A percentile compares a stretch with the other conserved stretches of the same genome.
Evolutionary conservation across 1,140 invertebrate species (phyloP).

Genomic region (Aphelenchoides avenae): DNA sequence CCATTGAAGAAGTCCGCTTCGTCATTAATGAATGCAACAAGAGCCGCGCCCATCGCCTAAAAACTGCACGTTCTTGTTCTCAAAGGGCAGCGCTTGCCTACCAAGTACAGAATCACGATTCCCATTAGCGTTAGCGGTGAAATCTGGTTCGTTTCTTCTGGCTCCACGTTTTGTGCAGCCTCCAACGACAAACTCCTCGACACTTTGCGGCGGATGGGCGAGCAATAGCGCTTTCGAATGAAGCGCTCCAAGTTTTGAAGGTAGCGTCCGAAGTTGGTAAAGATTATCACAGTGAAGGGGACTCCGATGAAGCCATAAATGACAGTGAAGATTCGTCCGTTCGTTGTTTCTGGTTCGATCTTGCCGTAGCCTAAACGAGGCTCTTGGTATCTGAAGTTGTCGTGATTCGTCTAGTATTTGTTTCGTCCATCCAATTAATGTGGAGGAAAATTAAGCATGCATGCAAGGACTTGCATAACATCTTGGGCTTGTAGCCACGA

Average conservation of each 20-base stretch:
- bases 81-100: slow-evolving; percentile 11
- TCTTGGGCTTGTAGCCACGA: no score
- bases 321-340: slow-evolving; percentile 51
- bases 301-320: slow-evolving; percentile 55
- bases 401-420: not conserved
- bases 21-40: slow-evolving; percentile 46
- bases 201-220: slow-evolving; percentile 3
- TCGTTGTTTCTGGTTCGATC: slow-evolving; percentile 46
- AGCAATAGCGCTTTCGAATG: slow-evolving; percentile 21
- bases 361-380: slow-evolving; percentile 55
- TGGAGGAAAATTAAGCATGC: no score
- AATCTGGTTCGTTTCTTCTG: slow-evolving; percentile 38
- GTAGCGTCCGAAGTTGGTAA: slow-evolving; percentile 55
- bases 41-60: slow-evolving; percentile 40
- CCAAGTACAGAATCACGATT: slow-evolving; percentile 48
- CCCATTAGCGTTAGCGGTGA: slow-evolving; percentile 38
- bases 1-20: slow-evolving; percentile 53
- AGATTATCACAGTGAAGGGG: slow-evolving; percentile 53
- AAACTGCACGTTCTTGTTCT: slow-evolving; percentile 22
- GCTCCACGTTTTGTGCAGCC: not conserved
- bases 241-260: slow-evolving; percentile 42
- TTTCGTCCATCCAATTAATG: no score
- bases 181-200: no score
- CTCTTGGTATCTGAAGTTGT: not conserved
- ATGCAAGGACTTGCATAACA: no score